Base-by-base conservation (phyloP, 2,797 vertebrate genomes). In the Anolis apletophallus region DNA sequence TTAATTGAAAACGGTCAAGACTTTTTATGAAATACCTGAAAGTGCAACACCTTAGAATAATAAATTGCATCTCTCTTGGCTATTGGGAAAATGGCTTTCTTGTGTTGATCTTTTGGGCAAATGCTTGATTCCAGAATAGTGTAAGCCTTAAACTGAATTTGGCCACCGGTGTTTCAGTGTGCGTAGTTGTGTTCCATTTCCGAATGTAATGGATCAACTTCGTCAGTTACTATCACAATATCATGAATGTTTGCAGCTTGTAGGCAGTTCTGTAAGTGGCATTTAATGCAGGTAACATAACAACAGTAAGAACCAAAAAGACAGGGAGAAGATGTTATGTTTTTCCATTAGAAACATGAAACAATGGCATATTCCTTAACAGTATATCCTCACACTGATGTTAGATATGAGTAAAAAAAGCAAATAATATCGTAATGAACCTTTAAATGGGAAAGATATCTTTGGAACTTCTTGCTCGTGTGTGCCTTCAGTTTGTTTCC, bases 281-380 rank as follows among this genome's bases (percentile, higher is more conserved):
- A 26, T 84, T 46, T 89, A 17, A 52, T 52, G 14, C 54, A 83
- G 19, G 55, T 85, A 81, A 88, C 46, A 17, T 81, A 90, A 88
- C 52, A 89, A 68, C 83, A 79, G 89, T 67, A 86, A 75, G 29
- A 88, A 81, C 69, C 12, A 85, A 75, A 75, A 57, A 84, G 67
- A 83, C 78, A 87, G 84, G 40, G 9, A 59, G 91, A 90, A 89
- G 80, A n/a, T 23, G 14, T 89, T 61, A 81, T 87, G 80, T 46
- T 36, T 91, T 93, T 91, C 92, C 77, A 75, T 90, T 90, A 91
- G 81, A 91, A 94, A 90, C 80, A 93, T 88, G 89, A 92, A 89
- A 92, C 80, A 84, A 71, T 91, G 89, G 88, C 83, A 93, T 88
- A 84, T 93, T 89, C 91, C 91, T 93, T 93, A 80, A 80, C 83